These are phyloP conservation scores for Ploceus nigricollis DNA, from an alignment of 2,113 vertebrate species.

Conservation along the genomic window DNA sequence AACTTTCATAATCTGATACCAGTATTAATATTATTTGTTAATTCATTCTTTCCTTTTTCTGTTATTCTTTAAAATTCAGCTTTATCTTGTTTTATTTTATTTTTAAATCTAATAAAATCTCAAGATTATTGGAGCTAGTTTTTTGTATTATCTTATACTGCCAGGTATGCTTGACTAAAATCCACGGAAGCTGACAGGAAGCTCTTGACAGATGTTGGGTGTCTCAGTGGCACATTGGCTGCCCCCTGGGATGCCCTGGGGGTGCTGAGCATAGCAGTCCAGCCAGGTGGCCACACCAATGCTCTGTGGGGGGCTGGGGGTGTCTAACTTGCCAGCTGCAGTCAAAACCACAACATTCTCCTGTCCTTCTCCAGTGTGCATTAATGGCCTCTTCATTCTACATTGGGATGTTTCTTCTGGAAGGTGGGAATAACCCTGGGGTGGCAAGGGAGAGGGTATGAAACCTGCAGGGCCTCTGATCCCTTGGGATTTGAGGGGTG, in stretches of 20 bases:
- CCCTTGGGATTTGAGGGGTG: not conserved
- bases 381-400: not conserved
- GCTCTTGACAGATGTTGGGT: not conserved
- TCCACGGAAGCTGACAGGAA: not conserved
- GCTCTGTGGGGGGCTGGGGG: rapidly evolving
- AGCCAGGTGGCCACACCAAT: rapidly evolving
- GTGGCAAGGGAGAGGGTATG: not conserved
- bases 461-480: not conserved
- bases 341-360: not conserved
- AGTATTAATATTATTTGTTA: not conserved
- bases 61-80: not conserved
- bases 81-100: not conserved
- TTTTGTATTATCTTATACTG: not conserved
- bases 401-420: not conserved
- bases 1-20: not conserved
- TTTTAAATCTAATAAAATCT: not conserved
- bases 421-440: not conserved
- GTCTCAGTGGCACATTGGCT: not conserved
- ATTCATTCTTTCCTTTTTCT: not conserved
- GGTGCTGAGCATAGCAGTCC: not conserved
- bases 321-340: not conserved
- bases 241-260: rapidly evolving
- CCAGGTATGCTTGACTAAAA: not conserved
- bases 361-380: not conserved
- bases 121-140: not conserved